phyloP scores from a whole-genome alignment of 2,113 vertebrate species.

The Pimephales promelas region DNA sequence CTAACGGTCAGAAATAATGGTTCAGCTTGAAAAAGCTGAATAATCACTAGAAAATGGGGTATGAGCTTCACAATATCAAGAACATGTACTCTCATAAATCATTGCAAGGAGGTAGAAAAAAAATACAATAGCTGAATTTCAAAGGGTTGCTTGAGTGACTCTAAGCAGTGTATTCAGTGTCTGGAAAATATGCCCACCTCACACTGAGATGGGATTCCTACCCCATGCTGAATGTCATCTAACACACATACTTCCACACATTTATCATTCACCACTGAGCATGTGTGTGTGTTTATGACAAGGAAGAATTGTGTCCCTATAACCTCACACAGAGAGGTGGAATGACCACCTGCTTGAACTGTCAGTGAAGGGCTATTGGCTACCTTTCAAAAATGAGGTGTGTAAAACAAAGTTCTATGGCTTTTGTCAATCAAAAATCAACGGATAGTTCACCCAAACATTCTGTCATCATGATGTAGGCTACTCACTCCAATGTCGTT shows the following conservation, averaged over 20 bases:
- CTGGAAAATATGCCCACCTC: constrained; percentile 1
- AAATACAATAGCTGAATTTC: constrained; percentile 22
- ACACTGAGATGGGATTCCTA: constrained; percentile 36
- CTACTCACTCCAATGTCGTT: too few species aligned
- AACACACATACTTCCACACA: constrained; percentile 22
- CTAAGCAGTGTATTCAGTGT: constrained; percentile 9
- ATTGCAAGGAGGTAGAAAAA: constrained; percentile 5
- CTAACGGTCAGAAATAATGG: neutral
- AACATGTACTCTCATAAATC: constrained; percentile 38
- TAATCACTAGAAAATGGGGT: neutral
- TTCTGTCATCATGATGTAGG: too few species aligned
- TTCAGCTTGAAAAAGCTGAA: constrained; percentile 4
- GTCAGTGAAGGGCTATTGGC: neutral
- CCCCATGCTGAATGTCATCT: constrained; percentile 23
- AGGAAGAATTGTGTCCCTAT: neutral
- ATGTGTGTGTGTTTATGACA: constrained; percentile 6
- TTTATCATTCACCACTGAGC: constrained; percentile 35
- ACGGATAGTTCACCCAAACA: neutral
- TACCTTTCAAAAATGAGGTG: neutral
- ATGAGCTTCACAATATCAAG: constrained; percentile 10
- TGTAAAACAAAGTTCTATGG: neutral
- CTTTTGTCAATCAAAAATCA: neutral
- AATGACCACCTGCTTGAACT: constrained; percentile 1
- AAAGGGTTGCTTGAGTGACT: constrained; percentile 6
- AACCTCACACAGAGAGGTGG: neutral